Evolutionary conservation across 2,797 vertebrate species (phyloP).

Genomic region (Petrocephalus sullivani): DNA sequence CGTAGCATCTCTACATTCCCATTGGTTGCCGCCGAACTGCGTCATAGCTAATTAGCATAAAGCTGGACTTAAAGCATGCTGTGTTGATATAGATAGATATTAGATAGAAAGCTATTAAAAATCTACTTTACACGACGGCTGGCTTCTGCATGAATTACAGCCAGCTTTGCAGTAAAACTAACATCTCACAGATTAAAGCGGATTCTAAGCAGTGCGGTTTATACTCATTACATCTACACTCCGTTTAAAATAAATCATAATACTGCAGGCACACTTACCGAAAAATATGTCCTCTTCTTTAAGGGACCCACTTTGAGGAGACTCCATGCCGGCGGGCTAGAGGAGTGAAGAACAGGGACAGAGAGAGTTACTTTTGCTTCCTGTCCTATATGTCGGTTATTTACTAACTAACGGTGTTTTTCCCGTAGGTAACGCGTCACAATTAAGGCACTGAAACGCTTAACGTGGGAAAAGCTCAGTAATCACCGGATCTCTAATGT

Average conservation of each 20-base stretch:
- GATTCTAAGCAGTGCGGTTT: neutral
- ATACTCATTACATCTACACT: neutral
- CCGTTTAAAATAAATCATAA: neutral
- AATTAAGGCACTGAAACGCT: no score
- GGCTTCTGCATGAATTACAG: no score
- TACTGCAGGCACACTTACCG: neutral
- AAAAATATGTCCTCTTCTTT: neutral
- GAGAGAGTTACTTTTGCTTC: neutral
- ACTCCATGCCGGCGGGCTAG: neutral
- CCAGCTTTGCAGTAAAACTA: no score
- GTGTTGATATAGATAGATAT: no score
- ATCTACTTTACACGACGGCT: no score
- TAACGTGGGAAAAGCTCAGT: no score
- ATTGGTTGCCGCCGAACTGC: no score
- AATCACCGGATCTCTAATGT: no score
- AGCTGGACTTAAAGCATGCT: no score
- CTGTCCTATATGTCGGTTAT: neutral
- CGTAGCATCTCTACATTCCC: no score
- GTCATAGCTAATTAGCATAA: no score
- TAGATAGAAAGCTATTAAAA: no score
- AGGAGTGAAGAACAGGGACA: neutral
- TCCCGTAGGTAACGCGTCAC: neutral
- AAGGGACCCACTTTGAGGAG: neutral
- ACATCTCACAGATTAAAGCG: neutral
- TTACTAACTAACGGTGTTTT: neutral